These are phyloP conservation scores for Urocynchramus pylzowi DNA, from an alignment of 2,113 vertebrate genomes.

Conservation along the genomic window DNA sequence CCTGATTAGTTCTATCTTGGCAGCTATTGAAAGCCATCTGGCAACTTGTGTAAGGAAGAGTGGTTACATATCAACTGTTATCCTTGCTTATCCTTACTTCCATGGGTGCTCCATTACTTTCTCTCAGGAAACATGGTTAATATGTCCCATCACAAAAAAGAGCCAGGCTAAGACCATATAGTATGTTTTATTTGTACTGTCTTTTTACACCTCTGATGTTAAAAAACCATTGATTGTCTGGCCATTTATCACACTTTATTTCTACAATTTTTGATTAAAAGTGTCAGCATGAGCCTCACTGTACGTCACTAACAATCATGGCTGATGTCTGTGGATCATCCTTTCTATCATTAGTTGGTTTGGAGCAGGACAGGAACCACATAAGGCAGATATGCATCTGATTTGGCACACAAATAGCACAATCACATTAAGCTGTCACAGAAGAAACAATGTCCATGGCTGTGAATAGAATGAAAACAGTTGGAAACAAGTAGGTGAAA, in stretches of 20 bases:
- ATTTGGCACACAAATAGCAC: not conserved
- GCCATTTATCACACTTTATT: not conserved
- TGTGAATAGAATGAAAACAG: not conserved
- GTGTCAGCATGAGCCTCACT: not conserved
- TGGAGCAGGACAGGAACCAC: not conserved
- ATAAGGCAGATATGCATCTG: not conserved
- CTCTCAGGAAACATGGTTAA: not conserved
- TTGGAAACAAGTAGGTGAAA: not conserved
- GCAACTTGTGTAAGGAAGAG: not conserved
- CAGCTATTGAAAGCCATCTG: not conserved
- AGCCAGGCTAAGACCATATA: not conserved
- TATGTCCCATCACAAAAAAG: not conserved
- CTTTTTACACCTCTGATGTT: not conserved
- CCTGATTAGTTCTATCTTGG: not conserved
- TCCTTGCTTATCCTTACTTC: not conserved
- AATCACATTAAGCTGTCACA: not conserved
- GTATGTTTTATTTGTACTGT: not conserved
- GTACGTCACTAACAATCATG: not conserved
- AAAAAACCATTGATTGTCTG: not conserved
- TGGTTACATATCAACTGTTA: not conserved
- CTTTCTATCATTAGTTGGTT: not conserved
- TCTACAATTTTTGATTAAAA: not conserved
- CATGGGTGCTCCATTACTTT: not conserved
- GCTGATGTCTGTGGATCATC: not conserved
- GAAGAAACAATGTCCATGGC: not conserved